Conservation (phyloP, 2,888 invertebrate species). For the Caenorhabditis sp. region DNA sequence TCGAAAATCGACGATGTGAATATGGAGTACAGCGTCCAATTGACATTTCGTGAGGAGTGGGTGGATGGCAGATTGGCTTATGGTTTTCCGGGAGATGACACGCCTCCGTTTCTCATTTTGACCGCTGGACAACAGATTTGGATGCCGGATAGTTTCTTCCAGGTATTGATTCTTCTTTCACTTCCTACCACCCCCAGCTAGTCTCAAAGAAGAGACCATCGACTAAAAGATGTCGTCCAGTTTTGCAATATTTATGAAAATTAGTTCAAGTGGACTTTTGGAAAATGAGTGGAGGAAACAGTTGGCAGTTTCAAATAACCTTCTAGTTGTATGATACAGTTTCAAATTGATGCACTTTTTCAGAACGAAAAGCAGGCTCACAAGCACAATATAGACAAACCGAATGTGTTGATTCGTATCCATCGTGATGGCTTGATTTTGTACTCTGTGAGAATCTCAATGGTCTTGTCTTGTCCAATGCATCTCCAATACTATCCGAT, state of each 20-base stretch:
- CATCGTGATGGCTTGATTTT: slow-evolving; percentile 87
- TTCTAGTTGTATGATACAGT: neutral
- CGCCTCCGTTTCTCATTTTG: slow-evolving; percentile 81
- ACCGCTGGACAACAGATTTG: slow-evolving; percentile 90
- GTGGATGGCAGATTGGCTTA: slow-evolving; percentile 89
- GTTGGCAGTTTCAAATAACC: neutral
- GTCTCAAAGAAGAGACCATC: neutral
- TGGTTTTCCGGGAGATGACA: slow-evolving; percentile 69
- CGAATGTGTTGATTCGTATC: slow-evolving; percentile 94
- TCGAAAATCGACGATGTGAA: slow-evolving; percentile 83
- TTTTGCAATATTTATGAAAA: slow-evolving; percentile 10
- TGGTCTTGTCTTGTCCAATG: slow-evolving; percentile 97
- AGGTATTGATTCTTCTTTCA: slow-evolving; percentile 62
- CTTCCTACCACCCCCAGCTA: neutral
- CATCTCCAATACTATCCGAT: slow-evolving; percentile 89
- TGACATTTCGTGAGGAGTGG: slow-evolving; percentile 98
- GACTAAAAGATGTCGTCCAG: neutral
- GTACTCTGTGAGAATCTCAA: slow-evolving; percentile 89
- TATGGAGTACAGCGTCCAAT: slow-evolving; percentile 89
- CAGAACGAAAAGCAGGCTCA: slow-evolving; percentile 97
- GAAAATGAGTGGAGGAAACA: neutral
- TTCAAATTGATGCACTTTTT: slow-evolving; percentile 83
- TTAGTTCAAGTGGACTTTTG: neutral
- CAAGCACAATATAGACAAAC: slow-evolving; percentile 84
- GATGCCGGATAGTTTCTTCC: slow-evolving; percentile 95